Evolutionary conservation across 1,140 invertebrate genomes (phyloP), one percentile per base, ranked within the genome.

Genomic region (Aphaenogaster rudis): DNA sequence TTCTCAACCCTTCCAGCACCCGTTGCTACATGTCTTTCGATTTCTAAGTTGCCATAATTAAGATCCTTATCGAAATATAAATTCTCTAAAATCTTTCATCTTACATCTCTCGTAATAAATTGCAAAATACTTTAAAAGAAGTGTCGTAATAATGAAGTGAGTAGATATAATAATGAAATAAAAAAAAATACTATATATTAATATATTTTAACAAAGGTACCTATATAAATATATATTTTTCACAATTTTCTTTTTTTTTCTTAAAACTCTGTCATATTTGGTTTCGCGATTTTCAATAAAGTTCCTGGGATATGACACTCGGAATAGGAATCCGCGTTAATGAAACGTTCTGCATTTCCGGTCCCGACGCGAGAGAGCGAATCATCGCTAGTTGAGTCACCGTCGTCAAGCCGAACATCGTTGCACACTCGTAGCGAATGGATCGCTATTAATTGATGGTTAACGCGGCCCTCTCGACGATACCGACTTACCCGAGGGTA

Each of bases 381-480:
- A 84, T 84, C 80, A 84, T 84, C 80, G 28, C 28, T 4, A 9
- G 80, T 28, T 84, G 80, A 84, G 69, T 84, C 80, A 84, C 8
- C 54, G 28, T 48, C 21, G 48, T 80, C 17, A 15, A 57, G 54
- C 17, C 28, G 48, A 50, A 48, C 28, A 69, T 61, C 82, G 28
- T 59, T 59, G 67, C 15, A 59, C 61, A 67, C 64, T 88, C 57
- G 28, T 63, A 59, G 39, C 64, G 48, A 77, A 74, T 63, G 17
- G 81, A 89, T 90, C 78, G 78, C n/a, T 69, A 11, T 72, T 90
- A 89, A 90, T 90, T 84, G 88, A 90, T 89, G 88, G 89, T 90
- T 90, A 90, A 89, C 78, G 66, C 50, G 59, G 69, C 50, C 71
- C 86, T 61, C 69, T 86, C 64, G 77, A 71, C 45, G 77, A 59